Evolutionary conservation across 2,888 invertebrate species (phyloP), one percentile per base, ranked within the genome.

Genomic region (Hydroisotoma schaefferi): DNA sequence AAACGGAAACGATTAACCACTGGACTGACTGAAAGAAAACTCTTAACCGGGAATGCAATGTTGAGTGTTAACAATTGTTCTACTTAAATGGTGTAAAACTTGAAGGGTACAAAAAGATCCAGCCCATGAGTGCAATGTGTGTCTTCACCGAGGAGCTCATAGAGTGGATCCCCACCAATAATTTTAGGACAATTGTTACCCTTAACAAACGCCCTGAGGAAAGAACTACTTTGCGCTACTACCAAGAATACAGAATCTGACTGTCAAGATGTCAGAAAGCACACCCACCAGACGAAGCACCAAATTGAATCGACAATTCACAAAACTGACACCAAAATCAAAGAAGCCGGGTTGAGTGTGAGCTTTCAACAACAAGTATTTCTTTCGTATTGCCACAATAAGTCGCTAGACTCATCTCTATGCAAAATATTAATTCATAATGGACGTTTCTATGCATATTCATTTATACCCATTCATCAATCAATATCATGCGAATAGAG

Each of bases 91-190:
- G 38, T 25, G 25, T 26, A 18, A 53, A 53, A 22, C 18, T 40
- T 15, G 22, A 25, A 23, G 27, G 53, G n/a, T n/a, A n/a, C n/a
- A 49, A 56, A 60, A 59, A 64, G 57, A 61, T 63, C 65, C 67
- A 63, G 65, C 61, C 69, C 63, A 65, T 62, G 69, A 69, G 69
- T 69, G 69, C 69, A 69, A 69, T 69, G 69, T 69, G 69, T 69
- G 69, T 67, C 69, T 67, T 69, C 67, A 58, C 48, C 61, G 55
- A 56, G 53, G 58, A 61, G 49, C 22, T 46, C 46, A 22, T 25
- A 12, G 23, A 46, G 25, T 46, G 46, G 46, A 25, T 46, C 46
- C 25, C 25, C 46, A 40, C 40, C 40, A 40, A 40, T 20, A 46
- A 46, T 23, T 46, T 25, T 12, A 46, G 46, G 22, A 23, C 23